Percentiles rank a stretch among this genome's conserved stretches.
These are phyloP conservation scores for Hippocampus abdominalis DNA, from an alignment of 2,113 vertebrate genomes.

Conservation along the genomic window DNA sequence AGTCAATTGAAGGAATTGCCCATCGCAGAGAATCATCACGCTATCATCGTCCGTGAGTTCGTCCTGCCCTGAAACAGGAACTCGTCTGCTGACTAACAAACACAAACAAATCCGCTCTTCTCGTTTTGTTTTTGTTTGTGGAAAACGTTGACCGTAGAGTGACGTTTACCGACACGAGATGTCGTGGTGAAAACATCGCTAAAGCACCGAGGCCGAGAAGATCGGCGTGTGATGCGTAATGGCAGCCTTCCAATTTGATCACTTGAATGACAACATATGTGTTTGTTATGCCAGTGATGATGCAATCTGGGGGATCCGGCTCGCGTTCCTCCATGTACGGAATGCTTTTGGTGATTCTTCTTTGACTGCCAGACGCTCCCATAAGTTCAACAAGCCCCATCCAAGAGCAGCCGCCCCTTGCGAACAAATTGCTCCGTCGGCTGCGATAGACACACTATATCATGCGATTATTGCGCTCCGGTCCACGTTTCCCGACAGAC, in stretches of 20 bases:
- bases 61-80: too few relatives aligned
- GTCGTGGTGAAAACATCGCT: neutral
- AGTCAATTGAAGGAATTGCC: too few relatives aligned
- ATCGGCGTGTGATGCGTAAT: neutral
- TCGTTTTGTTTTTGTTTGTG: too few relatives aligned
- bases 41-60: too few relatives aligned
- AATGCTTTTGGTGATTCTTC: conserved; percentile 19
- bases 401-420: conserved; percentile 37
- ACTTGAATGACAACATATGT: neutral
- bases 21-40: neutral
- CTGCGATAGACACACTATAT: conserved; percentile 15
- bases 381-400: conserved; percentile 1
- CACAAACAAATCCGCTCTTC: too few relatives aligned
- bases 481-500: neutral
- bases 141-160: too few relatives aligned
- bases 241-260: conserved; percentile 1
- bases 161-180: too few relatives aligned
- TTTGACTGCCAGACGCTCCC: neutral
- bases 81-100: too few relatives aligned
- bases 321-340: conserved; percentile 3
- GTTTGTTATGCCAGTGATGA: conserved; percentile 12
- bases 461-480: conserved; percentile 20
- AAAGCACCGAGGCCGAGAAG: neutral
- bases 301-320: conserved; percentile 2
- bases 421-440: conserved; percentile 2